Evolutionary conservation across 2,113 vertebrate genomes (phyloP).

Genomic region (Bubo blakistoni): DNA sequence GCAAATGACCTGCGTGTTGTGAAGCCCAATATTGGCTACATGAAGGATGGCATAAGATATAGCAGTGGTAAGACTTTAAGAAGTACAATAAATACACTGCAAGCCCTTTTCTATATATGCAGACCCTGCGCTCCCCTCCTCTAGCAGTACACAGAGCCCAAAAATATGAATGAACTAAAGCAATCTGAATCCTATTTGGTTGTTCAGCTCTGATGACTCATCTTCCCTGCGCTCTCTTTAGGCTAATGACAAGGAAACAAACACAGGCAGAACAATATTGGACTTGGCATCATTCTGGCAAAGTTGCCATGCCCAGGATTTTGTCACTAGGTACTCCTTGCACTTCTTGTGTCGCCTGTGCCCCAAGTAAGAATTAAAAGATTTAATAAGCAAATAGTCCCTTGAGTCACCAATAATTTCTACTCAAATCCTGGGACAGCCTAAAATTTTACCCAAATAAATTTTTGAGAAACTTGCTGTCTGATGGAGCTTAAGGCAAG

Average conservation of each 20-base stretch:
- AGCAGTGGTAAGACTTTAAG: neutral
- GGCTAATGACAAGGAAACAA: neutral
- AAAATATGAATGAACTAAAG: neutral
- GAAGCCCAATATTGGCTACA: neutral
- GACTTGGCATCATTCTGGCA: neutral
- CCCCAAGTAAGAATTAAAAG: neutral
- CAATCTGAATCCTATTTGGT: neutral
- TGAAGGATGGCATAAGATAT: neutral
- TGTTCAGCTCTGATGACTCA: neutral
- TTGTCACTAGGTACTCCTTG: neutral
- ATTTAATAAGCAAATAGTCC: neutral
- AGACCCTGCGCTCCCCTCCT: neutral
- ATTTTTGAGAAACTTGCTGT: neutral
- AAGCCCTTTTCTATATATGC: neutral
- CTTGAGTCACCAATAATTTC: neutral
- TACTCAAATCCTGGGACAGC: rapidly evolving
- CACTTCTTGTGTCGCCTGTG: neutral
- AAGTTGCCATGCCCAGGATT: neutral
- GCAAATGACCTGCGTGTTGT: neutral
- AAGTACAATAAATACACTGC: neutral
- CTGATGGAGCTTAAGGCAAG: neutral
- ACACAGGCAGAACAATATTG: neutral
- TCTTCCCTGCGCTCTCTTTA: neutral
- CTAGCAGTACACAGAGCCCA: neutral
- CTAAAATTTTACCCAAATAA: neutral